Percentiles rank a stretch among this genome's conserved stretches.
These are phyloP conservation scores for Zaprionus taronus DNA, from an alignment of 1,140 invertebrate species.

Conservation along the genomic window DNA sequence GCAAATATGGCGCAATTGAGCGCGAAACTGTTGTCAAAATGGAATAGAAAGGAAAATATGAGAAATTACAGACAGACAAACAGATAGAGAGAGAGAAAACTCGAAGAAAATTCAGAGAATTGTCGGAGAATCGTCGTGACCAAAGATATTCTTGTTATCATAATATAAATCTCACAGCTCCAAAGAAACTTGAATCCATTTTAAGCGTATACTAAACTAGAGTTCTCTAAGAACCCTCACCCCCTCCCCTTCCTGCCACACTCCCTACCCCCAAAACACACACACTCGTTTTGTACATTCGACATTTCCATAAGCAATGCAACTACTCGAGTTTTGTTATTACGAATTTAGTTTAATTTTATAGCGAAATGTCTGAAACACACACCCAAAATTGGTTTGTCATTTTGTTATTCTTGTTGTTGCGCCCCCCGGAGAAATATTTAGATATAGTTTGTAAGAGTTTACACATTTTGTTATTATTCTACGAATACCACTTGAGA, in stretches of 20 bases:
- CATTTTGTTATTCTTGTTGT: constrained; percentile 12
- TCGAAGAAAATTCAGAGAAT: constrained; percentile 5
- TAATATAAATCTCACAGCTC: constrained; percentile 72
- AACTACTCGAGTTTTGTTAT: constrained; percentile 72
- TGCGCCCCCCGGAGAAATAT: constrained; percentile 13
- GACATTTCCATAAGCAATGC: constrained; percentile 56
- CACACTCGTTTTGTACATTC: constrained; percentile 60
- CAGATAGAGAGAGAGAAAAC: neutral
- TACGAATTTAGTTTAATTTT: constrained; percentile 67
- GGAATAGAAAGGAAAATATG: constrained; percentile 49
- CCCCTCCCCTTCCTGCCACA: constrained; percentile 3
- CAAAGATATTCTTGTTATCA: constrained; percentile 73
- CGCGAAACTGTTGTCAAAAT: constrained; percentile 80
- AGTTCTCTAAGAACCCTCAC: constrained; percentile 67
- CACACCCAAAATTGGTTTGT: constrained; percentile 12
- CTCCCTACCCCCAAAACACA: neutral
- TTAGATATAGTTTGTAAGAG: constrained; percentile 12
- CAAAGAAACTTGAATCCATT: constrained; percentile 65
- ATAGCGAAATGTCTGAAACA: constrained; percentile 60
- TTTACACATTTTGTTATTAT: constrained; percentile 39
- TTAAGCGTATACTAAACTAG: constrained; percentile 51
- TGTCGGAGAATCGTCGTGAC: constrained; percentile 33
- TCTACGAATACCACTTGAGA: constrained; percentile 67
- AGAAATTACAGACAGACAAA: neutral
- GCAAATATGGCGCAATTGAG: constrained; percentile 67